Evolutionary conservation across 2,797 vertebrate genomes (phyloP).

Genomic region (Mormyrus hasselquistii): DNA sequence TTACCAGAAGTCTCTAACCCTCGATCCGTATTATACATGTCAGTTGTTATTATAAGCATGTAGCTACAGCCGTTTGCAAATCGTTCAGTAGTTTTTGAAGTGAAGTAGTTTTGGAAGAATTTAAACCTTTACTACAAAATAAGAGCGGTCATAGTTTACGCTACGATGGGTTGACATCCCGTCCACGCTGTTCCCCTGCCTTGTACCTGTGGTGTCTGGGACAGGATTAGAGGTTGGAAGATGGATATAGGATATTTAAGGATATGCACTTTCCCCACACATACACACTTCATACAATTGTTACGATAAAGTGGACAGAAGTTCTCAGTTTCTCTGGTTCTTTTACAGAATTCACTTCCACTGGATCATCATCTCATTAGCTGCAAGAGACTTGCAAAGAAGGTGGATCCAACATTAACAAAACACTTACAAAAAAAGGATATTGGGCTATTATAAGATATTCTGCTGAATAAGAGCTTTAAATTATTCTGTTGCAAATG

Average conservation of each 20-base stretch:
- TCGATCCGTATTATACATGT: background rate
- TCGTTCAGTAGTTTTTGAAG: background rate
- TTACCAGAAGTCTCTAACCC: background rate
- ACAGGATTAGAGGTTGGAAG: background rate
- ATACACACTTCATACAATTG: background rate
- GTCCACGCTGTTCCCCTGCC: background rate
- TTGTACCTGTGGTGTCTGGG: background rate
- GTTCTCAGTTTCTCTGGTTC: background rate
- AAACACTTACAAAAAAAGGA: background rate
- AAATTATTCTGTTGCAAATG: background rate
- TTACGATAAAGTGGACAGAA: background rate
- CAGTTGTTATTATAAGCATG: slow-evolving; percentile 1
- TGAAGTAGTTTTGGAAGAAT: background rate
- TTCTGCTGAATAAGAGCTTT: background rate
- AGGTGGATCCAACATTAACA: background rate
- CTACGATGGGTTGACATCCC: background rate
- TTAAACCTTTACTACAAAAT: background rate
- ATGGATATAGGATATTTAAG: background rate
- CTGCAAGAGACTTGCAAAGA: background rate
- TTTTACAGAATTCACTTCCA: background rate
- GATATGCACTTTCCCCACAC: background rate
- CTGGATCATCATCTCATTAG: background rate
- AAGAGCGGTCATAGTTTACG: background rate
- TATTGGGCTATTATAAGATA: background rate
- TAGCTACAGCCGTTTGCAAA: background rate